Percentiles rank a stretch among this genome's conserved stretches.
Evolutionary conservation across 2,888 invertebrate genomes (phyloP).

Genomic region (Neoscelio sp.): DNA sequence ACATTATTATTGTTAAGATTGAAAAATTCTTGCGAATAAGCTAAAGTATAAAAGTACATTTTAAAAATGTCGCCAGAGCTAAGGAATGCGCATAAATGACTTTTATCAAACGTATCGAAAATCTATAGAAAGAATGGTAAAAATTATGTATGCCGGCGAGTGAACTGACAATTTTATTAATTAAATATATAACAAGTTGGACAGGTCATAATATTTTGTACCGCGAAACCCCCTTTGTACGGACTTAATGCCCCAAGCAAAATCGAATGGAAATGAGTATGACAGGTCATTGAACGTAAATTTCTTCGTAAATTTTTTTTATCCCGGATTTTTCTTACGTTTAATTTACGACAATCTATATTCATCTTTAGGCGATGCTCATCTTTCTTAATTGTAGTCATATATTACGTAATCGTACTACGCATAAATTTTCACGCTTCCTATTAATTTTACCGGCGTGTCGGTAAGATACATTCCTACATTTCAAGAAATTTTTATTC

Average conservation of each 20-base stretch:
- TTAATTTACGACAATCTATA: conserved; percentile 36
- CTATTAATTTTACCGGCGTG: conserved; percentile 12
- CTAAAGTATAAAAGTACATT: no score
- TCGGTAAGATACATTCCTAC: no score
- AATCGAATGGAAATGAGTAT: conserved; percentile 13
- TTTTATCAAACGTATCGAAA: not conserved
- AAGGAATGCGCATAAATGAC: conserved; percentile 25
- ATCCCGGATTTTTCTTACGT: conserved; percentile 20
- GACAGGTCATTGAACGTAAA: conserved; percentile 34
- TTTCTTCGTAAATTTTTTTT: conserved; percentile 11
- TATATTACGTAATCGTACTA: conserved; percentile 2
- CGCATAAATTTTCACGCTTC: conserved; percentile 17
- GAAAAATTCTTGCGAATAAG: no score
- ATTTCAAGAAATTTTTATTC: no score
- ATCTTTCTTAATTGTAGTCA: conserved; percentile 21
- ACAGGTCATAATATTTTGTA: conserved; percentile 12
- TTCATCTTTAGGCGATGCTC: conserved; percentile 15
- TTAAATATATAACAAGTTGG: conserved; percentile 33
- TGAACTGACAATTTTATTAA: conserved; percentile 26
- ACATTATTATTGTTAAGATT: no score
- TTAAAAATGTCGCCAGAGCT: no score
- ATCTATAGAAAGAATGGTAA: conserved; percentile 1
- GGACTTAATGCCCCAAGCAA: conserved; percentile 7
- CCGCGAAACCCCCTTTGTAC: conserved; percentile 24
- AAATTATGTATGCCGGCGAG: conserved; percentile 7